Base-by-base conservation (phyloP, 2,888 invertebrate genomes). In the Seira musarum region DNA sequence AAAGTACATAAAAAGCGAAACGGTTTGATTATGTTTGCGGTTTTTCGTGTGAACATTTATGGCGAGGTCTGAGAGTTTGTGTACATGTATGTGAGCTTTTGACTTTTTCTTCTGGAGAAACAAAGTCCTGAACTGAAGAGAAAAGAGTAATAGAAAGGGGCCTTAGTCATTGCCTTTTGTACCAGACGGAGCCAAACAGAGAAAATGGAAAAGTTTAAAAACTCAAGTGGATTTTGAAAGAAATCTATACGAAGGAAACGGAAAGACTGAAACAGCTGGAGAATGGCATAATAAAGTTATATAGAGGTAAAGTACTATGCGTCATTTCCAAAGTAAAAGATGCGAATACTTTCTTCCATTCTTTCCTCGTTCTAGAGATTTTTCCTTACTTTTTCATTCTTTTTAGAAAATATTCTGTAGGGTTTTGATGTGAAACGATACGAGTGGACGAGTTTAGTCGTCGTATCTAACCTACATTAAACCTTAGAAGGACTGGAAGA, bases 1-100 rank as follows among this genome's bases (percentile, higher is more conserved):
- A 67, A 49, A 71, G 61, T 49, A 24, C 35, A 57, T 73, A 60
- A 66, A 72, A 19, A 64, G 64, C 24, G 61, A 61, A 21, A 61
- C 22, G 64, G 65, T 70, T 66, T 77, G 72, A 79, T 72, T 53
- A 79, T 72, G 79, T 67, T 79, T 63, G 72, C 72, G 72, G 72
- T 68, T 67, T 72, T 72, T 21, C 61, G 61, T 69, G 69, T 15
- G 60, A 71, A 67, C 71, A 72, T 71, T 68, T 67, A 64, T 19
- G 46, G 57, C 19, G 3, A 19, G 21, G 13, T 60, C 21, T 60
- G 60, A 21, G 60, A 60, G 22, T 8, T 60, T 3, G 19, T 60
- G 22, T 60, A 49, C 40, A 40, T 40, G 40, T 19, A 17, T 22
- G 53, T 53, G 49, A 22, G 49, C 21, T 19, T 63, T 13, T 17